These are phyloP conservation scores for Neocrepidodera transversa DNA, from an alignment of 2,888 invertebrate genomes.

Conservation along the genomic window DNA sequence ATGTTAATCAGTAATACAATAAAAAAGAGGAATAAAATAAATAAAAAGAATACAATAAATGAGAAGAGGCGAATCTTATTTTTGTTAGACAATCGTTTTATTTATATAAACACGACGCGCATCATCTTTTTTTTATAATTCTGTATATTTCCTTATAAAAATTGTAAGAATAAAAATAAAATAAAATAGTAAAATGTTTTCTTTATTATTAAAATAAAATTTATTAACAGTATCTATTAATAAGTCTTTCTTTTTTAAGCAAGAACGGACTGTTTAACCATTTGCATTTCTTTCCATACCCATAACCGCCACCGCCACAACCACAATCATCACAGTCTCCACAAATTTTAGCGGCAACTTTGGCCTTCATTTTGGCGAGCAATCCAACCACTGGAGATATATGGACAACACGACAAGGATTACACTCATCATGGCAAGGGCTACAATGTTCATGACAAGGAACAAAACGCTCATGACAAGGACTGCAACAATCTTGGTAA, in stretches of 20 bases:
- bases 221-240: neutral
- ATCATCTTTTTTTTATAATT: too few species aligned
- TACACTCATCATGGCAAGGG: neutral
- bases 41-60: too few species aligned
- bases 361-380: conserved; percentile 24
- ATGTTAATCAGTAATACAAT: too few species aligned
- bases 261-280: conserved; percentile 9
- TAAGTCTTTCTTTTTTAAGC: neutral
- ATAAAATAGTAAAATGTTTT: too few species aligned
- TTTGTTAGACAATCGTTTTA: too few species aligned
- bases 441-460: neutral
- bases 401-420: conserved; percentile 2
- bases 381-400: conserved; percentile 22
- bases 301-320: conserved; percentile 1
- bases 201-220: neutral
- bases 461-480: neutral
- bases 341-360: conserved; percentile 2
- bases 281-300: conserved; percentile 7
- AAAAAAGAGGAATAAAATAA: too few species aligned
- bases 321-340: conserved; percentile 3
- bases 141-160: too few species aligned
- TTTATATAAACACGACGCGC: too few species aligned
- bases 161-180: too few species aligned
- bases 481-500: neutral
- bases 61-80: too few species aligned